Conservation (phyloP, 2,888 invertebrate genomes). For the Sarcophaga caerulescens region DNA sequence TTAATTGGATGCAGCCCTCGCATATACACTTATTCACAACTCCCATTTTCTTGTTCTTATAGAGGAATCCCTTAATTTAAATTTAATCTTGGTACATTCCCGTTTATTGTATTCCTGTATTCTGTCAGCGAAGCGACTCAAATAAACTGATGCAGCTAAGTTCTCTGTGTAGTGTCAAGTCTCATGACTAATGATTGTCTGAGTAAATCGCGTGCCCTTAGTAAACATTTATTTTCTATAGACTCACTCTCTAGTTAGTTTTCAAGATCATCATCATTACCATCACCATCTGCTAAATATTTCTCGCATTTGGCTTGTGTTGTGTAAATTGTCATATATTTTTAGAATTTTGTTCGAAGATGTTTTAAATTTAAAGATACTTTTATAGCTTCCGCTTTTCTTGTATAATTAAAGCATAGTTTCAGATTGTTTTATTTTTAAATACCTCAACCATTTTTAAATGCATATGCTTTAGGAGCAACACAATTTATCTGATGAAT, state of each 20-base stretch:
- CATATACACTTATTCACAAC: background rate
- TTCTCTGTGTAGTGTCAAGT: slow-evolving; percentile 13
- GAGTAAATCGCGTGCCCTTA: slow-evolving; percentile 50
- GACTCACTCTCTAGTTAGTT: background rate
- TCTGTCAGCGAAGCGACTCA: background rate
- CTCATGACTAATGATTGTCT: slow-evolving; percentile 39
- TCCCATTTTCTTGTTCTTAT: background rate
- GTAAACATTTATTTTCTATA: slow-evolving; percentile 13
- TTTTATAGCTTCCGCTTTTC: slow-evolving; percentile 46
- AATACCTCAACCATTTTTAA: slow-evolving; percentile 3
- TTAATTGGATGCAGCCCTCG: slow-evolving; percentile 31
- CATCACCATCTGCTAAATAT: slow-evolving; percentile 33
- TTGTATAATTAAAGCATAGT: background rate
- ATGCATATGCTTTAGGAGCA: slow-evolving; percentile 8
- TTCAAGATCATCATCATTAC: slow-evolving; percentile 35
- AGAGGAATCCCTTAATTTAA: slow-evolving; percentile 31
- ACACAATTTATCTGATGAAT: slow-evolving; percentile 9
- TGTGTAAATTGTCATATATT: slow-evolving; percentile 27
- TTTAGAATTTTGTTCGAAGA: slow-evolving; percentile 18
- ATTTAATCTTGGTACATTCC: slow-evolving; percentile 19
- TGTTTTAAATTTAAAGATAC: slow-evolving; percentile 17
- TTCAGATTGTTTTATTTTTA: slow-evolving; percentile 24
- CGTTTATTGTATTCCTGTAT: background rate
- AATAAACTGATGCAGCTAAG: background rate
- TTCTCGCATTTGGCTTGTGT: background rate